Conservation (phyloP, 2,113 vertebrate genomes). For the Columba livia region DNA sequence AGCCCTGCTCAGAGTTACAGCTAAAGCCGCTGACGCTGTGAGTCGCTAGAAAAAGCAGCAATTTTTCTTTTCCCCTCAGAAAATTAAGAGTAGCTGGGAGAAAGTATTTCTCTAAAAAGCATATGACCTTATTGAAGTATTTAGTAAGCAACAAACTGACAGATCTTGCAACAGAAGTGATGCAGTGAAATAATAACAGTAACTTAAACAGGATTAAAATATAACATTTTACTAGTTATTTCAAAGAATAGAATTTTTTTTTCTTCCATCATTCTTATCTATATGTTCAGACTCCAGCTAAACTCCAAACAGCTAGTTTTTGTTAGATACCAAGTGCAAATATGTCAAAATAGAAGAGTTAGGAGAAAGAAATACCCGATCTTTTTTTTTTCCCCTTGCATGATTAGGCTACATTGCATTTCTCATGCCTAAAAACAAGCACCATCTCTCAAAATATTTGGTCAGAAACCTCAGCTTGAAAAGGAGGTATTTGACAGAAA, state of each 20-base stretch:
- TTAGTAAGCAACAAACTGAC: background rate
- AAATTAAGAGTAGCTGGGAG: background rate
- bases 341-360: background rate
- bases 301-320: background rate
- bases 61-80: background rate
- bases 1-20: background rate
- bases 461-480: background rate
- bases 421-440: background rate
- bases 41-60: background rate
- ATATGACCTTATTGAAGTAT: fast-evolving
- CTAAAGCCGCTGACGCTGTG: background rate
- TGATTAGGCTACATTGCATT: background rate
- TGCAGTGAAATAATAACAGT: conserved; percentile 33
- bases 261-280: background rate
- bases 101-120: background rate
- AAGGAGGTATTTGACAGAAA: conserved; percentile 5
- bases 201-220: conserved; percentile 49
- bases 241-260: conserved; percentile 36
- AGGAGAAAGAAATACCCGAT: background rate
- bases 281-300: background rate
- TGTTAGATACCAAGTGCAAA: background rate
- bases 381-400: background rate
- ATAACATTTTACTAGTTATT: conserved; percentile 41
- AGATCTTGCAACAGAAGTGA: background rate
- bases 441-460: background rate